These are phyloP conservation scores for Peromyscus aztecus DNA, from an alignment of 2,797 vertebrate genomes.

Conservation along the genomic window DNA sequence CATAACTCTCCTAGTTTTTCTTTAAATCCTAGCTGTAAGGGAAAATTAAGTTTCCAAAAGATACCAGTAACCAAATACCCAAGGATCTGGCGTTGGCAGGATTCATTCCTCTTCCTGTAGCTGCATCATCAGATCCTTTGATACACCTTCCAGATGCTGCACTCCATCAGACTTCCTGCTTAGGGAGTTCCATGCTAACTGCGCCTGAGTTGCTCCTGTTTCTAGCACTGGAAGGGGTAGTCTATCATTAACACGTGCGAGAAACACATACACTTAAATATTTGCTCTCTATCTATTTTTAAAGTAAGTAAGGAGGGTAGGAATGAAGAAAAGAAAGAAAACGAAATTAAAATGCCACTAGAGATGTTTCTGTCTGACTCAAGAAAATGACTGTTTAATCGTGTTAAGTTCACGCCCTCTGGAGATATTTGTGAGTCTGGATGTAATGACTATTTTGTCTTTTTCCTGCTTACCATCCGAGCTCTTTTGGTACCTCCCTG, in stretches of 20 bases:
- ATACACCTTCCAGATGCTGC: conserved; percentile 57
- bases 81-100: conserved; percentile 54
- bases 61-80: conserved; percentile 13
- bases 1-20: conserved; percentile 61
- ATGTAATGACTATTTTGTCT: conserved; percentile 28
- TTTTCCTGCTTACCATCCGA: conserved; percentile 24
- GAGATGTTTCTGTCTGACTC: not conserved
- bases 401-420: not conserved
- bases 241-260: not conserved
- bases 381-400: not conserved
- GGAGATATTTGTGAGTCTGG: not conserved
- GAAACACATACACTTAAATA: not conserved
- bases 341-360: not conserved
- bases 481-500: not conserved
- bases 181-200: not conserved
- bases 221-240: not conserved
- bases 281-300: not conserved
- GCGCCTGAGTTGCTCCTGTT: not conserved
- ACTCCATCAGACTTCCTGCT: not conserved
- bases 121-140: not conserved
- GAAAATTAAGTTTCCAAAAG: conserved; percentile 70
- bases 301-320: not conserved
- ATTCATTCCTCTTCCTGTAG: not conserved
- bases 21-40: conserved; percentile 20
- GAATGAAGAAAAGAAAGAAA: not conserved